Percentiles rank a stretch among this genome's conserved stretches.
These are phyloP conservation scores for Rhinolophus ferrumequinum DNA, from an alignment of 2,113 vertebrate species.

Conservation along the genomic window DNA sequence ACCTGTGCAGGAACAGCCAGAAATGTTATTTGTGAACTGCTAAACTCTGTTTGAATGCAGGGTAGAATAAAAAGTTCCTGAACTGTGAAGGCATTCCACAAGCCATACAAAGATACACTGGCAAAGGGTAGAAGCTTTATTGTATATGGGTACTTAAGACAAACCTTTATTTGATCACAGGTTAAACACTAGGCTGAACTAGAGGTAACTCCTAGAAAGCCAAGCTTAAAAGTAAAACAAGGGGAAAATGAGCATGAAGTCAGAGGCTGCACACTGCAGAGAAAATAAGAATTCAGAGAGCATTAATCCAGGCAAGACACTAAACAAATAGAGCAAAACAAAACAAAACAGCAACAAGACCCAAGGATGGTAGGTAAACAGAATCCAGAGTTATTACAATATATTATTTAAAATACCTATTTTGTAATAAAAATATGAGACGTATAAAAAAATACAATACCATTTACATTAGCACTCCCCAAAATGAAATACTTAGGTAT, in stretches of 20 bases:
- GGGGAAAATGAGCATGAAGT: background rate
- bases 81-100: background rate
- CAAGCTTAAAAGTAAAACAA: background rate
- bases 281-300: background rate
- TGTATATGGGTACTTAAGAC: conserved; percentile 13
- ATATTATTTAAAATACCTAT: conserved; percentile 2
- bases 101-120: background rate
- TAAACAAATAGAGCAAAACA: background rate
- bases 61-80: background rate
- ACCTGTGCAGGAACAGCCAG: background rate
- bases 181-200: background rate
- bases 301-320: background rate
- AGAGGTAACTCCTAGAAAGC: background rate
- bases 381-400: background rate
- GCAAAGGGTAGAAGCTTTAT: background rate
- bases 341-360: background rate
- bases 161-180: background rate
- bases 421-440: conserved; percentile 5
- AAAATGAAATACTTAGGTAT: background rate
- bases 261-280: background rate
- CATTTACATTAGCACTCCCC: background rate
- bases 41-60: background rate
- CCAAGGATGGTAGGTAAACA: background rate
- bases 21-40: conserved; percentile 1
- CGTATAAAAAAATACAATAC: background rate